Evolutionary conservation across 2,113 vertebrate species (phyloP), one percentile per base, ranked within the genome.

Genomic region (Pleuronectes platessa): DNA sequence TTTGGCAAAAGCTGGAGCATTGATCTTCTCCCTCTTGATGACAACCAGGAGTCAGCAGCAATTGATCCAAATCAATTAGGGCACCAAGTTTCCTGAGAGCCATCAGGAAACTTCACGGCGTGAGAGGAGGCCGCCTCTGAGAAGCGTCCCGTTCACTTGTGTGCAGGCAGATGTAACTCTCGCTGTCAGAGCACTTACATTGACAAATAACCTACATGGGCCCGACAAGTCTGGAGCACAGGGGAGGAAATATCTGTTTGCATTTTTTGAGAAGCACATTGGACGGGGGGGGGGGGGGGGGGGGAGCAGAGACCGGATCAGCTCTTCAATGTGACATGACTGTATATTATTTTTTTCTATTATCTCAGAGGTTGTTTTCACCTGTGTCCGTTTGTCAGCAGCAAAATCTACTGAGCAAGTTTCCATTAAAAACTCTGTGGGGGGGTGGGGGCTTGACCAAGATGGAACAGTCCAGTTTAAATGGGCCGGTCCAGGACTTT

Each of bases 61-160:
- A 88, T 72, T 81, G 83, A 90, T 84, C 67, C 81, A 76, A 79
- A 90, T 90, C 86, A 85, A 90, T 89, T 81, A 87, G 70, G 73
- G 76, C 72, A 61, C 71, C 81, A 80, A 66, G 59, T 84, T 89
- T 82, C 67, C 82, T 78, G 84, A 88, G 86, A 76, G 71, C 82
- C 66, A 73, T 78, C 84, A 74, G 68, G 63, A 83, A 82, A 88
- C 60, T 49, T 71, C 59, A 75, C 27, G 58, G 70, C 76, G 76
- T 80, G 70, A 78, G 83, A 88, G 73, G 58, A 80, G 77, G 76
- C 51, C 63, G 66, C 68, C 66, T 81, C 69, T 64, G 81, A 70
- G 61, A 68, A 73, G 62, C 62, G 23, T 31, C 59, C 68, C n/a
- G 2, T 61, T 88, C 66, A 71, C 61, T 74, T 61, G 35, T 72